These are phyloP conservation scores for Lacerta viridis DNA, from an alignment of 2,797 vertebrate genomes.

Conservation along the genomic window DNA sequence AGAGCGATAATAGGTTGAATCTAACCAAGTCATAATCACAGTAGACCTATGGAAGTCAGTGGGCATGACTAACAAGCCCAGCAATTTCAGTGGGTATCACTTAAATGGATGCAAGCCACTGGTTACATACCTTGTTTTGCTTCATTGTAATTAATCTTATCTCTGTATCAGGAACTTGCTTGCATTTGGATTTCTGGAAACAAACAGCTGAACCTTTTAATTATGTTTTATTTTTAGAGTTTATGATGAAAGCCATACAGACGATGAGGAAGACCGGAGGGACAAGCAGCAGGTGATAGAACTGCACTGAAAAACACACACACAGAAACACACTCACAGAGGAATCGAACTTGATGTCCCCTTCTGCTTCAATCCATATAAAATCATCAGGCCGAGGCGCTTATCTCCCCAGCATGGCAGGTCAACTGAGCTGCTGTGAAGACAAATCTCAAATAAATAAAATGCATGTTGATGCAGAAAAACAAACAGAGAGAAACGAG, in stretches of 20 bases:
- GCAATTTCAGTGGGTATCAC: too few species aligned
- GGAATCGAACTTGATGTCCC: background rate
- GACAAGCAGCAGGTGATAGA: conserved; percentile 81
- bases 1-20: too few species aligned
- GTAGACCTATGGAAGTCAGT: too few species aligned
- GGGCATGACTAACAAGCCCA: too few species aligned
- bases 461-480: background rate
- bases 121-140: background rate
- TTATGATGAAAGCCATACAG: conserved; percentile 73
- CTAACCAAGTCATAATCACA: too few species aligned
- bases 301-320: conserved; percentile 68
- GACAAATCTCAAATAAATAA: conserved; percentile 4
- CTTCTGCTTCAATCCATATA: background rate
- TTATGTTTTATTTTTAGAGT: conserved; percentile 59
- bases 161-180: background rate
- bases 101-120: too few species aligned
- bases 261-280: conserved; percentile 80
- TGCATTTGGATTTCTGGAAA: conserved; percentile 10
- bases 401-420: conserved; percentile 16
- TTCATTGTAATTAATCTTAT: background rate
- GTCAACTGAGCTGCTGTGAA: conserved; percentile 11
- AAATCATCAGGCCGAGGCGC: background rate
- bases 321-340: background rate
- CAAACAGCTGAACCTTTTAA: conserved; percentile 51
- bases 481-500: background rate